These are phyloP conservation scores for Mobula birostris DNA, from an alignment of 2,113 vertebrate species.

Conservation along the genomic window DNA sequence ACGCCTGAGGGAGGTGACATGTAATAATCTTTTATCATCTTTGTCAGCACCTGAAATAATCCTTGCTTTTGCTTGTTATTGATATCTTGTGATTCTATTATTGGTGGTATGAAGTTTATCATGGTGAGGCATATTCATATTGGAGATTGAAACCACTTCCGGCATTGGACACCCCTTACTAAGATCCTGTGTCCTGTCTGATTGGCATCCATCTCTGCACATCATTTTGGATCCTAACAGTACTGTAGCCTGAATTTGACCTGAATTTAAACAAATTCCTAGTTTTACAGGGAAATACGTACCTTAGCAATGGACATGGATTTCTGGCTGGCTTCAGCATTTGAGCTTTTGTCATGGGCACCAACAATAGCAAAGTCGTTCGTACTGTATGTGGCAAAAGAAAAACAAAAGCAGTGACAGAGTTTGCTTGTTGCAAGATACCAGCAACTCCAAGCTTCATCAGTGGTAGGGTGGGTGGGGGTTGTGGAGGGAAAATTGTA, in stretches of 20 bases:
- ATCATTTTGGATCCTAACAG: rapidly evolving
- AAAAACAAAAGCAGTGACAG: neutral
- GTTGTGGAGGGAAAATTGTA: neutral
- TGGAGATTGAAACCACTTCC: neutral
- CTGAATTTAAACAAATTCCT: neutral
- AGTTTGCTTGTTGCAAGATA: neutral
- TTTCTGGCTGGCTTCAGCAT: slow-evolving; percentile 10
- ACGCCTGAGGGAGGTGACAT: neutral
- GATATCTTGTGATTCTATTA: neutral
- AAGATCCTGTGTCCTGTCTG: neutral
- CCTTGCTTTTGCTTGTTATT: neutral
- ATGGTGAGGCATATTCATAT: no score
- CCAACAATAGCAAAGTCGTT: neutral
- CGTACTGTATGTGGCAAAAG: slow-evolving; percentile 18
- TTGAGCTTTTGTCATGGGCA: slow-evolving; percentile 6
- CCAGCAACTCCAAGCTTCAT: neutral
- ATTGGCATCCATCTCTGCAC: no score
- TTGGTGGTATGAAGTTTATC: neutral
- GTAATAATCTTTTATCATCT: neutral
- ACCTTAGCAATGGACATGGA: neutral
- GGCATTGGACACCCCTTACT: neutral
- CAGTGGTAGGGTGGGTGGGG: no score
- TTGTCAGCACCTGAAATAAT: neutral
- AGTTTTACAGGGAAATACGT: neutral
- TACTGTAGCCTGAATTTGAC: neutral